Conservation (phyloP, 2,113 vertebrate genomes). For the Pagrus major region DNA sequence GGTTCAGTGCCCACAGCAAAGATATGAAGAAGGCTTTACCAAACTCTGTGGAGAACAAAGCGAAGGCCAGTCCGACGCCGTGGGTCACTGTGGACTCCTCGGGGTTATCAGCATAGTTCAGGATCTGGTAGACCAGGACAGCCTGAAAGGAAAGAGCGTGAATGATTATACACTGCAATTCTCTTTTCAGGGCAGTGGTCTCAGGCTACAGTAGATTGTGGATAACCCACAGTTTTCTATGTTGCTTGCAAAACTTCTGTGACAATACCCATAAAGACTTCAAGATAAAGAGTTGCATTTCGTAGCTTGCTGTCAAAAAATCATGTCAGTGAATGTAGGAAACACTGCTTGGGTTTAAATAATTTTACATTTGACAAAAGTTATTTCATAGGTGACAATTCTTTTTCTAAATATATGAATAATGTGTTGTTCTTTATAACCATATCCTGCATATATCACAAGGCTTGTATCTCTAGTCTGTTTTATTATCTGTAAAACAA, state of each 20-base stretch:
- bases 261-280: too few species aligned
- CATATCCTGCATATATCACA: too few species aligned
- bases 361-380: too few species aligned
- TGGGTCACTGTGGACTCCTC: conserved; percentile 18
- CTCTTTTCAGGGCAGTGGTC: not conserved
- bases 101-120: conserved; percentile 69
- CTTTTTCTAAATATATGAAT: too few species aligned
- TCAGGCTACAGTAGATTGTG: not conserved
- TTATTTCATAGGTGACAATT: too few species aligned
- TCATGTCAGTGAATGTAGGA: too few species aligned
- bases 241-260: not conserved
- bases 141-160: conserved; percentile 68
- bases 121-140: conserved; percentile 83
- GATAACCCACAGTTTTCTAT: not conserved
- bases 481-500: too few species aligned
- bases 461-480: too few species aligned
- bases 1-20: conserved; percentile 85
- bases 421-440: too few species aligned
- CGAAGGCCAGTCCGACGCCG: conserved; percentile 82
- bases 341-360: too few species aligned
- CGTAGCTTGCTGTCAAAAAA: too few species aligned
- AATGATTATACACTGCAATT: not conserved
- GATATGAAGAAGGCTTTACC: conserved; percentile 81
- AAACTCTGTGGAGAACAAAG: conserved; percentile 83
- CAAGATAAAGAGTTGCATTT: too few species aligned